These are phyloP conservation scores for Epicampocera succincta DNA, from an alignment of 2,888 invertebrate species.

Conservation along the genomic window DNA sequence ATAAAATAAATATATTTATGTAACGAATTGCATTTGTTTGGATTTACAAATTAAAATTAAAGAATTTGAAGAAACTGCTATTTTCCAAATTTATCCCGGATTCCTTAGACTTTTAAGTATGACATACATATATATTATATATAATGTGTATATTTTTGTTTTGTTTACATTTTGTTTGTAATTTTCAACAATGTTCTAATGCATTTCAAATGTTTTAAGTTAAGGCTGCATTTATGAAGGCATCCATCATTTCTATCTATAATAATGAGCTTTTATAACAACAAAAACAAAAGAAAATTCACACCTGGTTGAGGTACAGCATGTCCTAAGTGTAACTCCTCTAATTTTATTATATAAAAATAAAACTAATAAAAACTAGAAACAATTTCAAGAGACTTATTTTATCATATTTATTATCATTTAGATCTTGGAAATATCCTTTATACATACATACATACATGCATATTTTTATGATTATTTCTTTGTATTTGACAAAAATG, in stretches of 20 bases:
- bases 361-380: slow-evolving; percentile 22
- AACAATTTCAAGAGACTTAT: slow-evolving; percentile 15
- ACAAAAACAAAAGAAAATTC: slow-evolving; percentile 20
- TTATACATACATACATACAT: neutral
- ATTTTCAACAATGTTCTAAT: slow-evolving; percentile 74
- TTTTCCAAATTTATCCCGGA: too few relatives aligned
- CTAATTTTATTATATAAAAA: slow-evolving; percentile 45
- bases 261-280: slow-evolving; percentile 45
- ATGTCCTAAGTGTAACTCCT: slow-evolving; percentile 61
- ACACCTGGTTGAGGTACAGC: slow-evolving; percentile 61
- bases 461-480: slow-evolving; percentile 34
- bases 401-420: slow-evolving; percentile 45
- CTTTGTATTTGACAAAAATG: slow-evolving; percentile 61
- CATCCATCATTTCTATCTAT: slow-evolving; percentile 50
- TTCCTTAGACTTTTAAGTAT: too few relatives aligned
- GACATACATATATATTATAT: neutral
- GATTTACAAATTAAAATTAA: too few relatives aligned
- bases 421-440: slow-evolving; percentile 52
- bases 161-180: slow-evolving; percentile 51
- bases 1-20: too few relatives aligned
- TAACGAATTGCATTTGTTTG: too few relatives aligned
- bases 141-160: slow-evolving; percentile 31
- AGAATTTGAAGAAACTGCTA: too few relatives aligned
- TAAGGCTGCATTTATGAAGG: slow-evolving; percentile 52
- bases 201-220: slow-evolving; percentile 68